Conservation (phyloP, 2,797 vertebrate genomes). For the Hypotaenidia okinawae region DNA sequence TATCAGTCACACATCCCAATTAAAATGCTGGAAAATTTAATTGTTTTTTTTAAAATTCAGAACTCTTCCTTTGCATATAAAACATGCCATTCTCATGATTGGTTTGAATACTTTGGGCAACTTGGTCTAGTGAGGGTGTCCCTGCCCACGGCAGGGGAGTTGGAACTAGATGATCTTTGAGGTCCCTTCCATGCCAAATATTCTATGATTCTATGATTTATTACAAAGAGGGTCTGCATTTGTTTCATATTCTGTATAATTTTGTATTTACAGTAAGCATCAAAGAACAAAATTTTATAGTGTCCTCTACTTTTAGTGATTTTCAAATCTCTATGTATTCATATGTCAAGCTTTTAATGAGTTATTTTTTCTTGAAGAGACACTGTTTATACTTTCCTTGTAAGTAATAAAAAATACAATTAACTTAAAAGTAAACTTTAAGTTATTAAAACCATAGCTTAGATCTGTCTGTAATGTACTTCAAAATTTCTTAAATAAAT, state of each 20-base stretch:
- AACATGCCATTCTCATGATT: background rate
- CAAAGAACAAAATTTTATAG: background rate
- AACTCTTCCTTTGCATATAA: background rate
- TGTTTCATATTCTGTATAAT: background rate
- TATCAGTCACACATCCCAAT: background rate
- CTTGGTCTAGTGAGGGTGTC: no score
- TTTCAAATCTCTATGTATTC: background rate
- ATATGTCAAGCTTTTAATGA: background rate
- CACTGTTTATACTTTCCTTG: background rate
- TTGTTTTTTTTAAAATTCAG: background rate
- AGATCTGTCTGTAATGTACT: background rate
- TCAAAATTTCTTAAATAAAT: background rate
- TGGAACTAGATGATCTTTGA: no score
- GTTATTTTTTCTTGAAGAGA: background rate
- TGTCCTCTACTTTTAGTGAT: background rate
- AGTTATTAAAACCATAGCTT: background rate
- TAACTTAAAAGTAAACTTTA: background rate
- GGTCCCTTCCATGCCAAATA: no score
- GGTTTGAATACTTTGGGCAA: background rate
- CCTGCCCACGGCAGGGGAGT: no score
- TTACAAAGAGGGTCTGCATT: background rate
- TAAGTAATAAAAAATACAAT: background rate
- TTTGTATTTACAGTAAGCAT: background rate
- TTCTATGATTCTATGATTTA: no score
- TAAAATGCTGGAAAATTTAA: background rate